These are phyloP conservation scores for Mechanitis mazaeus DNA, from an alignment of 2,888 invertebrate genomes.

Conservation along the genomic window DNA sequence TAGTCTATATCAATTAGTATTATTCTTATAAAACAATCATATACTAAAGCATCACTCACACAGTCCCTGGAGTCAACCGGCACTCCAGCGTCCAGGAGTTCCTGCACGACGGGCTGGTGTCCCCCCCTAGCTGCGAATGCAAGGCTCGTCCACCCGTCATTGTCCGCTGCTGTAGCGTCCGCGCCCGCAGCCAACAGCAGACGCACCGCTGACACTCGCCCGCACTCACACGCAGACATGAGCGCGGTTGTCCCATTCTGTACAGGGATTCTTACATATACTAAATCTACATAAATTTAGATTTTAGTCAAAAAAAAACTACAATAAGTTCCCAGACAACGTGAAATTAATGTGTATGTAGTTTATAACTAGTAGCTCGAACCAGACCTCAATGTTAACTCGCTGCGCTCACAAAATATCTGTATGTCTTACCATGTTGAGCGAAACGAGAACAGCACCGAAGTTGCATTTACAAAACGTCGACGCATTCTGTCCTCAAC, in stretches of 20 bases:
- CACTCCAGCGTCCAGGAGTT: conserved; percentile 90
- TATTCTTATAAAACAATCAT: neutral
- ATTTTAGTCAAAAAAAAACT: no score
- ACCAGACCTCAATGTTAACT: no score
- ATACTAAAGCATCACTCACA: conserved; percentile 68
- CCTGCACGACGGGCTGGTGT: conserved; percentile 85
- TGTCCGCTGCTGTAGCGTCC: conserved; percentile 93
- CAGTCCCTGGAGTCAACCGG: conserved; percentile 91
- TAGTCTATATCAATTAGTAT: neutral
- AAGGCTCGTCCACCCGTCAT: conserved; percentile 95
- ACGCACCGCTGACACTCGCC: conserved; percentile 88
- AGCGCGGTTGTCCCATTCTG: conserved; percentile 96
- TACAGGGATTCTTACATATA: conserved; percentile 2
- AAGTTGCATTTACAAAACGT: no score
- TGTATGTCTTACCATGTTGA: no score
- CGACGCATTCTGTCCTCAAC: no score
- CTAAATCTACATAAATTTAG: no score
- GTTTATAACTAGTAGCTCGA: no score
- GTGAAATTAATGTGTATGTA: no score
- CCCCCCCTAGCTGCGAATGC: conserved; percentile 95
- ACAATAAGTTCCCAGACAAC: no score
- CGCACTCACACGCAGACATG: conserved; percentile 92
- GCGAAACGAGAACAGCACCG: no score
- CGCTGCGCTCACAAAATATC: no score
- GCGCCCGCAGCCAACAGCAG: conserved; percentile 93